Evolutionary conservation across 2,888 invertebrate species (phyloP), one percentile per base, ranked within the genome.

Genomic region (Xanthostigma xanthostigma): DNA sequence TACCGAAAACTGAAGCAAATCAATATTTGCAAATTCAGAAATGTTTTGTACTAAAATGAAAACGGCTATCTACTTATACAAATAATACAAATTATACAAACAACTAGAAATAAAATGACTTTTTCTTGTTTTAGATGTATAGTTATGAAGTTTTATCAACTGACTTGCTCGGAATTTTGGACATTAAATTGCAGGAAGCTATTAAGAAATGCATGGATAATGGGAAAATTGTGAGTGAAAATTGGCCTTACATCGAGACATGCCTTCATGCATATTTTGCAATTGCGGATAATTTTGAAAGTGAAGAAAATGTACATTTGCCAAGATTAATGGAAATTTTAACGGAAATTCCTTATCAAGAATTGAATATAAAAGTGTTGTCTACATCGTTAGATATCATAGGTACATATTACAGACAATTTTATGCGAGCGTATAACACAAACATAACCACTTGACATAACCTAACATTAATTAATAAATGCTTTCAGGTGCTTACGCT

Each of bases 131-230:
- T 9, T 63, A 84, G 84, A 82, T 87, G 74, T 91, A 92, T 64
- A 89, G 91, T 65, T 88, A 83, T 67, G 81, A 80, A 57, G 79
- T 93, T 8, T 68, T 93, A n/a, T 78, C 83, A 53, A 76, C 81
- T 40, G 76, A 78, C 61, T 77, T 90, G 59, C 69, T 91, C 56
- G 71, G 79, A 51, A 75, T 84, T 48, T 73, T 92, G 54, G 79
- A 79, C 49, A 70, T 71, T 8, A 76, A 81, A 55, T 61, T 87
- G 45, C 73, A 73, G 51, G 72, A 74, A 54, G 70, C 76, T 0
- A 65, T 78, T 58, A 64, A 47, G 63, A 71, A 54, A 58, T 71
- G 53, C 63, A 65, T 51, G 56, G 58, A 11, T 59, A 66, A 56
- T 59, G 66, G 35, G 61, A 62, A 2, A 60, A 36, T 49, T 50